A percentile compares a stretch with the other conserved stretches of the same genome.
Conservation (phyloP, 2,113 vertebrate species). For the Pelvicachromis taeniatus region DNA sequence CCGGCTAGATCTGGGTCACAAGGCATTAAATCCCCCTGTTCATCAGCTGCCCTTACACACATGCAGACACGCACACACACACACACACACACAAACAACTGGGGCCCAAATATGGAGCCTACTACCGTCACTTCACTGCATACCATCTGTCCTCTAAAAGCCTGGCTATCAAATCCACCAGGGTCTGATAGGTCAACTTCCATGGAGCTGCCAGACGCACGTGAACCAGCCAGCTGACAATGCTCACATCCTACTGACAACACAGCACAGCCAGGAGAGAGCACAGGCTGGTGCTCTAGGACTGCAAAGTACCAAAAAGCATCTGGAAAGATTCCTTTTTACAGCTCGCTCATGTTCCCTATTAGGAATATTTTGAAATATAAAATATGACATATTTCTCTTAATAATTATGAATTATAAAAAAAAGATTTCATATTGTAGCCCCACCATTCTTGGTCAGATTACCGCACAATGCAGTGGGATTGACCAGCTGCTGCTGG, state of each 20-base stretch:
- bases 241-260: not conserved
- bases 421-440: not conserved
- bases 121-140: constrained; percentile 47
- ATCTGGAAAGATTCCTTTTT: not conserved
- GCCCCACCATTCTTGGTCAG: not conserved
- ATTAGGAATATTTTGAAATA: not conserved
- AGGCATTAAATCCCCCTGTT: constrained; percentile 69
- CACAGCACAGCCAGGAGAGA: not conserved
- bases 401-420: not conserved
- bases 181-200: constrained; percentile 54
- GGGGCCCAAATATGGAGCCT: not conserved
- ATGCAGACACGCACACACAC: not conserved
- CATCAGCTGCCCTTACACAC: constrained; percentile 36
- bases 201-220: constrained; percentile 27
- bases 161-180: constrained; percentile 63
- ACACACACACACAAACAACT: not conserved
- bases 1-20: constrained; percentile 60
- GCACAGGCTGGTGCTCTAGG: not conserved
- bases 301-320: not conserved
- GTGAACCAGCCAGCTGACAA: constrained; percentile 45
- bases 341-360: not conserved
- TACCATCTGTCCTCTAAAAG: constrained; percentile 72
- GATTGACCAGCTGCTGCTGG: not conserved
- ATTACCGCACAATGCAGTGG: not conserved
- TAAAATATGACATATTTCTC: not conserved